Conservation (phyloP, 1,140 invertebrate genomes). For the Halictus rubicundus region DNA sequence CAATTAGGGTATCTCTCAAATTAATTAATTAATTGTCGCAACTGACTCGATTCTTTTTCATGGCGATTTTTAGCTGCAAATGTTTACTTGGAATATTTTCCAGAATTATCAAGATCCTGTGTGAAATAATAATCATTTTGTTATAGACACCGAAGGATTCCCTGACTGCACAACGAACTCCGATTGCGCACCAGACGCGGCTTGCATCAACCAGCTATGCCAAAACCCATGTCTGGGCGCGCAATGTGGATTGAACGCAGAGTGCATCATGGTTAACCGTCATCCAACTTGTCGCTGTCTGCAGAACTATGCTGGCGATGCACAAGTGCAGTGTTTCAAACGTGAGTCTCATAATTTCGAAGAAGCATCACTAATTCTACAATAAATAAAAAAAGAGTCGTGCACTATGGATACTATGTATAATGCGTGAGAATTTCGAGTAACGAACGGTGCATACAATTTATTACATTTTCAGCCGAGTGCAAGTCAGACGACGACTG, state of each 20-base stretch:
- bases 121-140: too few relatives aligned
- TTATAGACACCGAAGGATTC: conserved; percentile 77
- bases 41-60: too few relatives aligned
- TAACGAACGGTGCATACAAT: not conserved
- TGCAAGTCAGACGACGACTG: conserved; percentile 91
- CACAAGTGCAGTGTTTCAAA: conserved; percentile 91
- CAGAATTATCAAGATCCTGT: too few relatives aligned
- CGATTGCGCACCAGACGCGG: conserved; percentile 88
- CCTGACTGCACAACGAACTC: conserved; percentile 86
- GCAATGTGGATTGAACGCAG: conserved; percentile 89
- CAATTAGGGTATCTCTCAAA: too few relatives aligned
- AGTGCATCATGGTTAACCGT: conserved; percentile 87
- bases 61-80: too few relatives aligned
- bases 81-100: too few relatives aligned
- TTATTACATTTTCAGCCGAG: conserved; percentile 84
- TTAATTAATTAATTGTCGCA: too few relatives aligned
- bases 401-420: too few relatives aligned
- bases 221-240: conserved; percentile 90
- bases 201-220: conserved; percentile 89
- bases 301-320: conserved; percentile 92
- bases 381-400: too few relatives aligned
- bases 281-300: conserved; percentile 91
- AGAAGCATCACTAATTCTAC: not conserved
- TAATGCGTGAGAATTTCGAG: not conserved
- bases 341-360: conserved; percentile 82